Evolutionary conservation across 2,888 invertebrate species (phyloP).

Genomic region (Galerucella nymphaeae): DNA sequence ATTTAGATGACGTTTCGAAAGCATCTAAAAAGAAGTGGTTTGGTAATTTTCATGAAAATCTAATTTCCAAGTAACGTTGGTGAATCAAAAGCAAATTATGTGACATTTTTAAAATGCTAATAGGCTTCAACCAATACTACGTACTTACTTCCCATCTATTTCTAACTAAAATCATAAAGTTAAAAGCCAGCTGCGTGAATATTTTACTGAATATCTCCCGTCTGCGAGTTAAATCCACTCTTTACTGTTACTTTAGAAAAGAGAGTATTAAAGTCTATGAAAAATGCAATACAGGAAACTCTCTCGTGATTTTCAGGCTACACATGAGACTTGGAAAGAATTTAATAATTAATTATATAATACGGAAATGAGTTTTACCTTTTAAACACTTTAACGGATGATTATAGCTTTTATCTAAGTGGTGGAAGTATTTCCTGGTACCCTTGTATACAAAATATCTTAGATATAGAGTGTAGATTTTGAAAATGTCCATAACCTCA

Average conservation of each 20-base stretch:
- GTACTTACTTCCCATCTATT: background rate
- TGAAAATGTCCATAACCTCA: too few species aligned
- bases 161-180: conserved; percentile 2
- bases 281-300: background rate
- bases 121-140: background rate
- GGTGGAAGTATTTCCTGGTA: too few species aligned
- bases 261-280: background rate
- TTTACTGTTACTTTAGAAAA: background rate
- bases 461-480: too few species aligned
- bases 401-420: too few species aligned
- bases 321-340: background rate
- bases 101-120: conserved; percentile 8
- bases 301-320: background rate
- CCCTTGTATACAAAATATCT: too few species aligned
- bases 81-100: background rate
- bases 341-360: too few species aligned
- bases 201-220: conserved; percentile 1
- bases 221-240: background rate
- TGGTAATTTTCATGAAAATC: background rate
- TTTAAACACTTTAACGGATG: too few species aligned
- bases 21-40: background rate
- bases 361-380: too few species aligned
- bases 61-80: background rate
- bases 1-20: background rate
- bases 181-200: conserved; percentile 7